phyloP scores from a whole-genome alignment of 2,113 vertebrate species.

The Crotalus horridus region DNA sequence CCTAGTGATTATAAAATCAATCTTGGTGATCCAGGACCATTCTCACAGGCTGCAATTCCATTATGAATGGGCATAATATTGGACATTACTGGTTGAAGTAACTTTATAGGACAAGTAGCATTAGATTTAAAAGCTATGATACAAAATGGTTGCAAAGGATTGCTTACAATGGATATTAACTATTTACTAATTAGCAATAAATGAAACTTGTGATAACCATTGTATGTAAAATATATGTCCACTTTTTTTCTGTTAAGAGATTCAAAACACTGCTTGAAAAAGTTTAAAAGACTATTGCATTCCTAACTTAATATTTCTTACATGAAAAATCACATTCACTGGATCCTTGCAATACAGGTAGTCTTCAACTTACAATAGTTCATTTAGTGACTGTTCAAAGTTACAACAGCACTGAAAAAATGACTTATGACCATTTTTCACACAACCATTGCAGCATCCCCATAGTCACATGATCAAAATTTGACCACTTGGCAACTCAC shows the following conservation, averaged over 20 bases:
- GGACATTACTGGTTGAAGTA: background rate
- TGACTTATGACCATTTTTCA: no score
- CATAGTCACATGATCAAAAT: no score
- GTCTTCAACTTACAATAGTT: background rate
- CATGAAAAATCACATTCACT: background rate
- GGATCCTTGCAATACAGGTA: background rate
- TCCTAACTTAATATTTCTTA: background rate
- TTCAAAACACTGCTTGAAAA: background rate
- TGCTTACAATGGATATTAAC: background rate
- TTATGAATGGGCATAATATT: background rate
- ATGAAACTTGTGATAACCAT: background rate
- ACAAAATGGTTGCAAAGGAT: background rate
- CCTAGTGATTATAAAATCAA: background rate
- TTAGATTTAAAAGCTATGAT: background rate
- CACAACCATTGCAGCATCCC: no score
- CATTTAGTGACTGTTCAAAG: background rate
- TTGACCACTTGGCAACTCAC: no score
- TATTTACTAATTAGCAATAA: background rate
- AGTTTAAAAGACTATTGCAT: background rate
- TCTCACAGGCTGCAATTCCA: background rate
- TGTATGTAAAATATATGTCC: background rate
- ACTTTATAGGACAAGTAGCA: background rate
- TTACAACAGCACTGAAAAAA: background rate
- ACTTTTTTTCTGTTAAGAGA: background rate
- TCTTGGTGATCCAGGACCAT: background rate